Base-by-base conservation (phyloP, 2,797 vertebrate species). In the Peromyscus aztecus region DNA sequence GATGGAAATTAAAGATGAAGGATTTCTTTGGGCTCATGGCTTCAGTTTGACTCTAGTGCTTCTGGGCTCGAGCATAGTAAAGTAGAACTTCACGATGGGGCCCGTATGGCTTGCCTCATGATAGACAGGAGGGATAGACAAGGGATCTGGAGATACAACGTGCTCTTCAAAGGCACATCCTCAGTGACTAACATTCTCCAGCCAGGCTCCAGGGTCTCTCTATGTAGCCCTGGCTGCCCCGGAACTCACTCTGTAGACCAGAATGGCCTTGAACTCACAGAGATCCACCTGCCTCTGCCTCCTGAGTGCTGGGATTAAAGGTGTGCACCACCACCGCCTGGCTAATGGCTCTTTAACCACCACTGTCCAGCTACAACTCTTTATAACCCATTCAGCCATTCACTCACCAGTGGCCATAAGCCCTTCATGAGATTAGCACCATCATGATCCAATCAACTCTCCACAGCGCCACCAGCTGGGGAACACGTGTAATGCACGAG, bases 291-390 rank as follows among this genome's bases (percentile, higher is more conserved):
- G 67, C 67, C 2, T 69, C 67, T 69, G 14, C 67, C 67, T 67
- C 65, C 65, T 6, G 1, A 67, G 31, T 3, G 0, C 65, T 67
- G 65, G 14, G 31, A 34, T 34, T 67, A 34, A 34, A 67, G 65
- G 65, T 0, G 1, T 67, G 2, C 31, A 7, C 31, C 1, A 34
- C 6, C 14, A 69, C 2, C 2, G 2, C 16, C 16, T 1, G 2
- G 23, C 59, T 61, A 61, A 24, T 61, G 2, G 0, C 17, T n/a
- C 6, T 55, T 55, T 55, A 55, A 17, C 14, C 6, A 34, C 6
- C 14, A 69, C 2, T 2, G 14, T 7, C 16, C 2, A 8, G 59
- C 59, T 61, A 61, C 31, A 69, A 69, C 34, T 49, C 40, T 46
- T 82, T 34, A 23, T 21, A 85, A 63, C 9, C 40, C 27, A 40